Percentiles rank a stretch among this genome's conserved stretches.
Evolutionary conservation across 2,113 vertebrate genomes (phyloP).

Genomic region (Nymphicus hollandicus): DNA sequence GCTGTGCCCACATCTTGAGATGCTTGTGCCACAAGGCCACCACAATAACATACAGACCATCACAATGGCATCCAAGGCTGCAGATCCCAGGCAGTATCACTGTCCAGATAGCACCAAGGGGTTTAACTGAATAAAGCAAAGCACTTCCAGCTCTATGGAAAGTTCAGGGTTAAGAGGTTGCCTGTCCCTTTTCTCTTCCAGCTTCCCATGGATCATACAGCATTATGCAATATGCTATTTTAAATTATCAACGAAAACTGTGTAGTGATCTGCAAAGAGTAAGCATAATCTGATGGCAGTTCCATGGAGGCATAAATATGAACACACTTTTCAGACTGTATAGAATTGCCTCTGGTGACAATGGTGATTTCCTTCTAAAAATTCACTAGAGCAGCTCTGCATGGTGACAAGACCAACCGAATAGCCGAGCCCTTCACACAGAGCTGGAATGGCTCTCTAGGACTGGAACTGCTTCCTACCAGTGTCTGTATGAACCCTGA

Average conservation of each 20-base stretch:
- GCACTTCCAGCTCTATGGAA: background rate
- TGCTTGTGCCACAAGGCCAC: rapidly evolving
- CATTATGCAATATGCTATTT: background rate
- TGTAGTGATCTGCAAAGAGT: rapidly evolving
- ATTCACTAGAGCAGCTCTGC: background rate
- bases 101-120: background rate
- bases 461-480: background rate
- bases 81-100: background rate
- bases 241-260: background rate
- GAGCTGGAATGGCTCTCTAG: background rate
- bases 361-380: background rate
- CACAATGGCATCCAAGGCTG: rapidly evolving
- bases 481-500: background rate
- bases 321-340: background rate
- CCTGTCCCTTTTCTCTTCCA: background rate
- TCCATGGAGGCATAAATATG: background rate
- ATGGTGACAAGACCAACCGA: background rate
- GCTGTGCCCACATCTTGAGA: background rate
- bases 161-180: background rate
- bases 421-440: background rate
- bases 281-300: background rate
- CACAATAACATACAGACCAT: background rate
- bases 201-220: background rate
- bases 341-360: background rate
- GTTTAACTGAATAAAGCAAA: background rate